Base-by-base conservation (phyloP, 2,113 vertebrate genomes). In the Neopipo cinnamomea region DNA sequence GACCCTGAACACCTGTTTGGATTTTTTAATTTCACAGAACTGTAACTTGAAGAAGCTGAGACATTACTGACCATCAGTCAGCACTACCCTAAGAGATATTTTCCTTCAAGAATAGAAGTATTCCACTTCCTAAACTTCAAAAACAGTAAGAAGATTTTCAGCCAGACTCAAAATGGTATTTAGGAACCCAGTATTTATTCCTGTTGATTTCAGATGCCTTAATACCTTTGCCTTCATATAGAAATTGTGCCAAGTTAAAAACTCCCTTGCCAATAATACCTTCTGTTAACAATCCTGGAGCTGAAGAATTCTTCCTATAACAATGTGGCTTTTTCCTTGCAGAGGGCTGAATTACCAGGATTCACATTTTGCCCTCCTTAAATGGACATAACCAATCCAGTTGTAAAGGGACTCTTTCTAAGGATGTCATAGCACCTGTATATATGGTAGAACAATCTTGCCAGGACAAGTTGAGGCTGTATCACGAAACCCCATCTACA, bases 301-400 rank as follows among this genome's bases (percentile, higher is more conserved):
- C 44, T 88, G 33, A 55, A 59, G 14, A 85, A 17, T 35, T 79
- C 87, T 85, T 75, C 52, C 33, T 82, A 35, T 49, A 52, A 47
- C 20, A n/a, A 46, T 4, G n/a, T 65, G 23, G 3, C 18, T 68
- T 90, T 83, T 52, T 27, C 44, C 31, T 65, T 88, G 55, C 37
- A 68, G 9, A 5, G 42, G 18, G 27, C 23, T 35, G 33, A 88
- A 75, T 27, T 37, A 13, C 31, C 42, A 79, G 39, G 42, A 82
- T 59, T 79, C 59, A 56, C 28, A 41, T 37, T 28, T 53, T 37
- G 16, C 41, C 13, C 35, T 59, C 12, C 33, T 55, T 39, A 58
- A 1, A 2, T 3, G 18, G 47, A 53, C 12, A 53, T 0, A 5
- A 17, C 41, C 3, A 17, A 78, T 8, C 12, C 39, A 88, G 56